Percentiles rank a stretch among this genome's conserved stretches.
phyloP scores from a whole-genome alignment of 2,888 invertebrate species.

The Amphipoea lucens region DNA sequence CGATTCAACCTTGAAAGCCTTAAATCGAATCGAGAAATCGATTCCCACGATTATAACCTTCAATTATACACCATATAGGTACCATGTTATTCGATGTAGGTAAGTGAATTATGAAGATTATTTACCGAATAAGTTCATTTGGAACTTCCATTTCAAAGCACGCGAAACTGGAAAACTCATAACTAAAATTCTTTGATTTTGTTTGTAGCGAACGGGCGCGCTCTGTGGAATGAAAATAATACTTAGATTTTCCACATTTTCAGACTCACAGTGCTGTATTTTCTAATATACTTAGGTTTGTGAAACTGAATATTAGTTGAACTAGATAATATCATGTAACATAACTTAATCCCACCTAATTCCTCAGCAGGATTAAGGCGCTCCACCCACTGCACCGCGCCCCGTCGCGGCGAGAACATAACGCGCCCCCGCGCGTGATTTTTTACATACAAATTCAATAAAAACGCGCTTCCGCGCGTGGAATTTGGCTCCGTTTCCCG shows the following conservation, averaged over 20 bases:
- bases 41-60: conserved; percentile 42
- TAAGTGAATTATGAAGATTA: conserved; percentile 33
- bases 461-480: too few relatives aligned
- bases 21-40: conserved; percentile 58
- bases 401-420: too few relatives aligned
- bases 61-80: conserved; percentile 10
- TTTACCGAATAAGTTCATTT: conserved; percentile 36
- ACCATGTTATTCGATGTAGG: conserved; percentile 15
- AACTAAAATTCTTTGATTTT: conserved; percentile 32
- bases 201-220: conserved; percentile 14
- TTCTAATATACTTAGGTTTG: not conserved
- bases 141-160: conserved; percentile 29
- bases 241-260: not conserved
- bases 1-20: conserved; percentile 63
- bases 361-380: conserved; percentile 7
- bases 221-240: not conserved
- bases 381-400: too few relatives aligned
- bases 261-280: conserved; percentile 4
- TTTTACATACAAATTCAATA: too few relatives aligned
- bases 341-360: not conserved
- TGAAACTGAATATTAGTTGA: not conserved
- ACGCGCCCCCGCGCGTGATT: too few relatives aligned
- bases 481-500: too few relatives aligned
- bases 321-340: not conserved
- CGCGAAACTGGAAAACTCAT: conserved; percentile 40